Conservation (phyloP, 2,888 invertebrate genomes). For the Trachelus stipa region DNA sequence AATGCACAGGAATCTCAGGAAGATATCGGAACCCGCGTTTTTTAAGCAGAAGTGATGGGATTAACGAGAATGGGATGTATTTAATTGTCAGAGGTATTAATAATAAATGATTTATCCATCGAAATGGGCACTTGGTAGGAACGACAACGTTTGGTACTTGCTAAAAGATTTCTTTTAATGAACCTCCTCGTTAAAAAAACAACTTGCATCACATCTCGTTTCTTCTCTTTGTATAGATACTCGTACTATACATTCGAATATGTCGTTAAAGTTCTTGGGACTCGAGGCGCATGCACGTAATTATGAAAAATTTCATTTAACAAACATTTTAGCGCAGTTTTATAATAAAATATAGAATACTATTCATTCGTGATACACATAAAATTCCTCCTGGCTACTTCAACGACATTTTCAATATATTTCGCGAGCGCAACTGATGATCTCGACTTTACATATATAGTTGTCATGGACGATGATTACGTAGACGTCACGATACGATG, state of each 20-base stretch:
- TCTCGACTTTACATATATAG: not conserved
- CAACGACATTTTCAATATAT: not conserved
- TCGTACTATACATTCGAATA: not conserved
- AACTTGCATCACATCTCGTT: conserved; percentile 24
- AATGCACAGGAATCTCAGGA: not conserved
- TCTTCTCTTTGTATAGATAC: conserved; percentile 1
- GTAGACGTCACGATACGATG: conserved; percentile 50
- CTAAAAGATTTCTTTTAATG: conserved; percentile 18
- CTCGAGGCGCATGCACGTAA: too few relatives aligned
- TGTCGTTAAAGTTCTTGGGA: not conserved
- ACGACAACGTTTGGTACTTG: not conserved
- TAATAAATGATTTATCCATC: not conserved
- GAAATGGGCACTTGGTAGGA: not conserved
- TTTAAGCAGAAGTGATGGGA: not conserved
- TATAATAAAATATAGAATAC: not conserved
- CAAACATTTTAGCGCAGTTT: not conserved
- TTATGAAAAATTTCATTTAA: too few relatives aligned
- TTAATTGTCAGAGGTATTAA: not conserved
- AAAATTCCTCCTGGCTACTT: not conserved
- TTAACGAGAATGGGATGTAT: not conserved
- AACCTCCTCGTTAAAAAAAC: conserved; percentile 3
- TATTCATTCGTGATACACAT: not conserved
- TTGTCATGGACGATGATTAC: conserved; percentile 7
- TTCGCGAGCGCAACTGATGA: too few relatives aligned
- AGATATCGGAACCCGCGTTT: not conserved